Conservation (phyloP, 2,888 invertebrate genomes). For the Cephalotes varians region DNA sequence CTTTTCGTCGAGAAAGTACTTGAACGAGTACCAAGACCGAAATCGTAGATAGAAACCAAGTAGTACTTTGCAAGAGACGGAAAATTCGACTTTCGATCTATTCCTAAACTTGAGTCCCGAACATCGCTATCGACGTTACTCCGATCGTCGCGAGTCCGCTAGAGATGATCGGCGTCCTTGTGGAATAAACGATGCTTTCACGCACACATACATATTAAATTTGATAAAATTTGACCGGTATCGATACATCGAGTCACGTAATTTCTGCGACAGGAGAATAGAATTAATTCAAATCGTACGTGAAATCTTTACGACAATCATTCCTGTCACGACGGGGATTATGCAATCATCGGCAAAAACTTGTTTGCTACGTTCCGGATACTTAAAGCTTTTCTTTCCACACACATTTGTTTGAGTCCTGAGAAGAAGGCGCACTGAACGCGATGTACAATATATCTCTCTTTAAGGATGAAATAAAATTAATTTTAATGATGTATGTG, state of each 20-base stretch:
- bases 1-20: conserved; percentile 69
- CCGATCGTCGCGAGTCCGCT: background rate
- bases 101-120: background rate
- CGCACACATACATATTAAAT: background rate
- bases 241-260: background rate
- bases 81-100: conserved; percentile 44
- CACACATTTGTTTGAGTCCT: background rate
- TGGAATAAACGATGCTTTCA: background rate
- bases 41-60: conserved; percentile 55
- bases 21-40: conserved; percentile 51
- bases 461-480: background rate
- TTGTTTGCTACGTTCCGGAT: conserved; percentile 48
- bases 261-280: background rate
- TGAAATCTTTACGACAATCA: background rate
- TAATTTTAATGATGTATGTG: background rate
- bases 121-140: background rate
- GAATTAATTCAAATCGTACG: background rate
- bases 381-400: conserved; percentile 27
- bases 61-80: conserved; percentile 48
- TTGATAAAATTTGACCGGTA: background rate
- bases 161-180: background rate
- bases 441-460: background rate
- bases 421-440: background rate
- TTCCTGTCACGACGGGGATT: conserved; percentile 34
- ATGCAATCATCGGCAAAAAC: conserved; percentile 48